Evolutionary conservation across 2,797 vertebrate species (phyloP), one percentile per base, ranked within the genome.

Genomic region (Mus spretus): DNA sequence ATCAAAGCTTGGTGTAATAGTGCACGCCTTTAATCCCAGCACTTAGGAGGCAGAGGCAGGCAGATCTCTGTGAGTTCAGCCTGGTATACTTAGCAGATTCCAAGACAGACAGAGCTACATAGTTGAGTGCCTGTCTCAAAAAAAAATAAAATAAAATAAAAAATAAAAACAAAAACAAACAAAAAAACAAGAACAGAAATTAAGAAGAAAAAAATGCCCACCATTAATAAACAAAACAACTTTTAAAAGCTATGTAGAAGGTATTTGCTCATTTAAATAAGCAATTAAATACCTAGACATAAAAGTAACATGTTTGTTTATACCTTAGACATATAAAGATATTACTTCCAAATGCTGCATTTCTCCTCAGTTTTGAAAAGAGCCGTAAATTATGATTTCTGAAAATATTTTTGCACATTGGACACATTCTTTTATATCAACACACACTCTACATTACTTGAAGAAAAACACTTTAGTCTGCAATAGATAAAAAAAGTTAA

Each of bases 391-490:
- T 95, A 91, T 80, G 65, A 88, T 40, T 89, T 86, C 77, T 44
- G 79, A 61, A 89, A 88, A 63, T 34, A 40, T 80, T 61, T 74
- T 50, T 79, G 10, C 77, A 85, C 26, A 88, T 40, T 72, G 34
- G 61, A 84, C 26, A 63, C 28, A 53, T 86, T 90, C 88, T 89
- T 70, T 93, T 53, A 50, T 57, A 80, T 80, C 40, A 78, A 85
- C 17, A 82, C 17, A 12, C 2, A 67, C 3, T 55, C 61, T 83
- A n/a, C 31, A 67, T n/a, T 89, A 81, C 70, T 70, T 85, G 26
- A 61, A 94, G 4, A 26, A 91, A 96, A 59, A 88, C 24, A 50
- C 37, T 85, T 40, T 40, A 82, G 50, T 91, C 93, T 84, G 65
- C 28, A 80, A 92, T 79, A 75, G 40, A 47, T 47, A 37, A 80